A percentile compares a stretch with the other conserved stretches of the same genome.
These are phyloP conservation scores for Cryptosula pallasiana DNA, from an alignment of 2,888 invertebrate genomes.

Conservation along the genomic window DNA sequence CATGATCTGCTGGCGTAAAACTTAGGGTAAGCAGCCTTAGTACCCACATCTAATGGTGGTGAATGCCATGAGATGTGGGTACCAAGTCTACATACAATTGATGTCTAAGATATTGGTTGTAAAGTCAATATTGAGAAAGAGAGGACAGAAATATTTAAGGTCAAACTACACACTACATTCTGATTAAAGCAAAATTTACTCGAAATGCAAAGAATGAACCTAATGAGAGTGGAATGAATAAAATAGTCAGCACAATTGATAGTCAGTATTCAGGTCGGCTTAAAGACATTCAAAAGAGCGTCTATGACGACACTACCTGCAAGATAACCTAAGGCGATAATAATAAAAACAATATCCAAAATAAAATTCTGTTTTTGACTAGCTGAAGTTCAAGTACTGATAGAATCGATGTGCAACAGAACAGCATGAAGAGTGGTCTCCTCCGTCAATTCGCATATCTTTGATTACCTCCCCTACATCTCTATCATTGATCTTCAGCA, in stretches of 20 bases:
- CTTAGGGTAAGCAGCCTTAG: no score
- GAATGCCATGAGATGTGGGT: no score
- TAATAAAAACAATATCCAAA: background rate
- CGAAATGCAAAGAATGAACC: background rate
- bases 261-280: background rate
- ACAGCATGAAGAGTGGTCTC: background rate
- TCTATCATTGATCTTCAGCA: no score
- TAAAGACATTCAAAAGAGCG: no score
- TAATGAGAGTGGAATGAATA: background rate
- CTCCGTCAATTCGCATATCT: background rate
- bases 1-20: no score
- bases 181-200: background rate
- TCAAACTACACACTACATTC: constrained; percentile 2
- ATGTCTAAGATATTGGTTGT: no score
- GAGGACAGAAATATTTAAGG: no score
- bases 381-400: no score
- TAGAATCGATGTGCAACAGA: no score
- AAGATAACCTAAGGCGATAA: background rate
- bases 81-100: no score
- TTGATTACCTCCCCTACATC: background rate
- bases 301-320: background rate
- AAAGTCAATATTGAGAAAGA: no score
- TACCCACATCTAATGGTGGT: no score
- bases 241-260: background rate
- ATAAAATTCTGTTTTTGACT: background rate